These are phyloP conservation scores for Folsomia candida DNA, from an alignment of 2,888 invertebrate genomes.

Conservation along the genomic window DNA sequence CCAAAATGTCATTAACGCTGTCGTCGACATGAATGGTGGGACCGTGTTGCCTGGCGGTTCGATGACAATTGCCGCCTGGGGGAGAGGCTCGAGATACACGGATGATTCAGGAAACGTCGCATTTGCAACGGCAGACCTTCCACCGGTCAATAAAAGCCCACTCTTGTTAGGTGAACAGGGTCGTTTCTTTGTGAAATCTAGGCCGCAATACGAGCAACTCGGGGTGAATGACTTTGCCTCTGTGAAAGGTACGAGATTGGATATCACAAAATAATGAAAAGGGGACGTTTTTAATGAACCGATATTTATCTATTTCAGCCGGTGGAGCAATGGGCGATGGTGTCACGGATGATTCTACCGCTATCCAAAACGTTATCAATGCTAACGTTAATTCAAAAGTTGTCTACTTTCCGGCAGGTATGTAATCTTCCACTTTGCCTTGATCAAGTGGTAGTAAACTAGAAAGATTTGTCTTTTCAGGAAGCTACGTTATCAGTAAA, in stretches of 20 bases:
- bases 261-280: too few relatives aligned
- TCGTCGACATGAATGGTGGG: not conserved
- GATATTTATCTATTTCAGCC: too few relatives aligned
- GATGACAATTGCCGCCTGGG: constrained; percentile 29
- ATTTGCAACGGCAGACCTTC: constrained; percentile 26
- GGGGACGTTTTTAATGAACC: too few relatives aligned
- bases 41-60: not conserved
- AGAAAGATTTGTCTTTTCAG: too few relatives aligned
- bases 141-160: constrained; percentile 25
- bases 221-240: constrained; percentile 32
- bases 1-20: too few relatives aligned
- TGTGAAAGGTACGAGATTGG: too few relatives aligned
- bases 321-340: constrained; percentile 45
- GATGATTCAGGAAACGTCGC: constrained; percentile 32
- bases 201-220: constrained; percentile 41
- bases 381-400: constrained; percentile 35
- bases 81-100: constrained; percentile 42
- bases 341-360: constrained; percentile 39
- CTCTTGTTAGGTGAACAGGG: constrained; percentile 39
- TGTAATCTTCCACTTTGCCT: too few relatives aligned
- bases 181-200: constrained; percentile 36
- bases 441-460: too few relatives aligned
- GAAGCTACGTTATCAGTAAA: constrained; percentile 39
- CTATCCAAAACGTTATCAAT: constrained; percentile 44
- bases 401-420: constrained; percentile 44